Evolutionary conservation across 2,888 invertebrate genomes (phyloP), one percentile per base, ranked within the genome.

Genomic region (Archips crataeganus): DNA sequence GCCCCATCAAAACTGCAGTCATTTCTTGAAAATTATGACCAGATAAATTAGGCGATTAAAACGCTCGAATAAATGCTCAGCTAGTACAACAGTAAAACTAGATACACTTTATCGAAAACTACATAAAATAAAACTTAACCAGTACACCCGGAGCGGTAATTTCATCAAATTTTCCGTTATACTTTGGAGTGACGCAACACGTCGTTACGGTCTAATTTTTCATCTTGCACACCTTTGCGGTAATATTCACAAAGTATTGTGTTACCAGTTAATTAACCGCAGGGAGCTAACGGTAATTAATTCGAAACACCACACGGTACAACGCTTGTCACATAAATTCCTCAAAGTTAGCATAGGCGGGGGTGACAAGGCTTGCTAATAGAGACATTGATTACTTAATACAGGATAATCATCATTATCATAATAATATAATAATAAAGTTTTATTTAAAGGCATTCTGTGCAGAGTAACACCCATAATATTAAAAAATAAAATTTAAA

Each of bases 291-390:
- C 84, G 80, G 88, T 91, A 90, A 92, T 92, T 91, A 92, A 90
- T 75, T 73, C 87, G 87, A 86, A 85, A 89, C 87, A 84, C 83
- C 86, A 84, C 85, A 84, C 86, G 87, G 85, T 88, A 87, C 86
- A 84, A 82, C 82, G 85, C 84, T 82, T 90, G 91, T 90, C 91
- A 90, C 90, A 91, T 91, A 91, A 90, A 92, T 91, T 91, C 87
- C 87, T 90, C 90, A 90, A 87, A 87, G 87, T 86, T 86, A 85
- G 79, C 79, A 79, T 79, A 77, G 75, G 71, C 71, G 51, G 77
- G 77, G 79, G 76, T 76, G 75, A 74, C 78, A 76, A 77, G 70
- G 70, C 63, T 67, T 59, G 66, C 63, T 74, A 61, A 69, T 70
- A 15, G 36, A 54, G 63, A 65, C 51, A 36, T 42, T 3, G 10